Conservation (phyloP, 2,888 invertebrate genomes). For the Epistrophe eligans region DNA sequence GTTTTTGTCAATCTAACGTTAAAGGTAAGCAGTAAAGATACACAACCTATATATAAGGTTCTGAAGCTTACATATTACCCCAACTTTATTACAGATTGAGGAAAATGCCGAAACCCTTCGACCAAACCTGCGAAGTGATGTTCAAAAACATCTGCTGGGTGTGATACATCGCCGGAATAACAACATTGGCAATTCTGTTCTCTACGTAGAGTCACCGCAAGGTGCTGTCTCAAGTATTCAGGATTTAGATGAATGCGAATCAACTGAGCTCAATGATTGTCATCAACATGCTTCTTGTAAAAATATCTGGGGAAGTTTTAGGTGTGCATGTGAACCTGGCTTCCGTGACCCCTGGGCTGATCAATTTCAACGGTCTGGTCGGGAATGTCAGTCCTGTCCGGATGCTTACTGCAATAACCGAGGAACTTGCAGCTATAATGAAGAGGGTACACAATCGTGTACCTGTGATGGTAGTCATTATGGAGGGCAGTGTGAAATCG, state of each 20-base stretch:
- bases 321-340: constrained; percentile 89
- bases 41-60: accelerated
- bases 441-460: constrained; percentile 85
- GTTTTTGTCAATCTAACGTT: constrained; percentile 94
- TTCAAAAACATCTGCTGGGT: constrained; percentile 93
- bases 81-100: constrained; percentile 85
- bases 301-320: constrained; percentile 91
- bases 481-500: constrained; percentile 94
- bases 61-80: not conserved
- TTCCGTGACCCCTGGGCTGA: constrained; percentile 90
- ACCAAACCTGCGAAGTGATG: constrained; percentile 88
- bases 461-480: constrained; percentile 93
- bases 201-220: constrained; percentile 92
- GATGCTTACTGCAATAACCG: constrained; percentile 92
- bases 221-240: constrained; percentile 90
- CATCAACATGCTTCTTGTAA: constrained; percentile 90
- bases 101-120: constrained; percentile 90
- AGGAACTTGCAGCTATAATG: constrained; percentile 92
- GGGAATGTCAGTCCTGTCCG: constrained; percentile 91
- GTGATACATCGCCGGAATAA: constrained; percentile 93
- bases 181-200: constrained; percentile 93
- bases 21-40: constrained; percentile 83
- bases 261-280: constrained; percentile 93
- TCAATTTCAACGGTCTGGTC: constrained; percentile 88
- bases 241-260: constrained; percentile 95